Base-by-base conservation (phyloP, 1,140 invertebrate species). In the Acromyrmex echinatior region DNA sequence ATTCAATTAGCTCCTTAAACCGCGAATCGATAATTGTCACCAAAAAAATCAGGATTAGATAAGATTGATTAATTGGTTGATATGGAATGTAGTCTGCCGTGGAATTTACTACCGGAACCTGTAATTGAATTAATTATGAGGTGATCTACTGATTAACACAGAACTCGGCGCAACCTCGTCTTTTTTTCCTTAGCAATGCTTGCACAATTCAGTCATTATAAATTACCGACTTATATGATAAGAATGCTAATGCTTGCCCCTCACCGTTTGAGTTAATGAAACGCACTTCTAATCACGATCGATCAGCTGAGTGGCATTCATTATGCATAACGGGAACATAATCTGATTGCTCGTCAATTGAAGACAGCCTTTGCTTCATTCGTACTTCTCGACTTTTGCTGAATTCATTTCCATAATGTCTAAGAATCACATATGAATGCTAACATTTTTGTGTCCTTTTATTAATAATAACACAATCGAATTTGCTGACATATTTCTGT, bases 161-260 rank as follows among this genome's bases (percentile, higher is more conserved):
- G n/a, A 60, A 74, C 39, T 73, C 51, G 21, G 16, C n/a, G 16
- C 31, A 28, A 9, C 16, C 45, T 70, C 79, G 18, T 62, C n/a
- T 56, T 12, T 68, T 14, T 25, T 45, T 60, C 16, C 21, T 45
- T 31, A 45, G 66, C 79, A 60, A 35, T 18, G 6, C 60, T 62
- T 21, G 1, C 14, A 39, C 66, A 51, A 82, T 25, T 60, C 68
- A 82, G n/a, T 62, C 56, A 63, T 31, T 74, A 74, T 76, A 74
- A 84, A 84, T 84, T 84, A 89, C 85, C 51, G 78, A 84, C 58
- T 87, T 87, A 31, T 65, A 14, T 31, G 49, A 76, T 45, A 79
- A 35, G 86, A 90, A 90, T 89, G 89, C 60, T 76, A 79, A 90
- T 85, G 58, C 53, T 14, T 76, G 10, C 74, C 60, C 45, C 14